Evolutionary conservation across 2,888 invertebrate genomes (phyloP).

Genomic region (Alitta virens): DNA sequence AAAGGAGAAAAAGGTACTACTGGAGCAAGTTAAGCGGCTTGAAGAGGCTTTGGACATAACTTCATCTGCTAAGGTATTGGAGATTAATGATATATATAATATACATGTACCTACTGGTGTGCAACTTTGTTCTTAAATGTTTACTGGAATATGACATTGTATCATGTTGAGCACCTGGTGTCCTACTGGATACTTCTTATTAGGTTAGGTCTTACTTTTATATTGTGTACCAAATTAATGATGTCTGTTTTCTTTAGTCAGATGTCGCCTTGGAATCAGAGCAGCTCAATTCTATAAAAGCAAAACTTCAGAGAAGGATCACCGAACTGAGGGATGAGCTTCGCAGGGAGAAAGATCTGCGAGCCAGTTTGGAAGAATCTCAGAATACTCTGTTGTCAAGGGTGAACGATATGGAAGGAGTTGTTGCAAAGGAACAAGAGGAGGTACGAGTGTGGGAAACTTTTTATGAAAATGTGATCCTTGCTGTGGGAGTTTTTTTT

Average conservation of each 20-base stretch:
- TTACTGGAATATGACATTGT: too few relatives aligned
- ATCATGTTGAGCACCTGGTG: too few relatives aligned
- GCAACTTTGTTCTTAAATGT: too few relatives aligned
- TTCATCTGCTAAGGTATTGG: constrained; percentile 37
- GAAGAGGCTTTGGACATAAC: constrained; percentile 38
- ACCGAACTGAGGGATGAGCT: constrained; percentile 44
- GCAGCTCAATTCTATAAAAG: constrained; percentile 29
- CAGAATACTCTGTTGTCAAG: constrained; percentile 44
- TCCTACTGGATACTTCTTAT: too few relatives aligned
- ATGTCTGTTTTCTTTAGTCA: constrained; percentile 2
- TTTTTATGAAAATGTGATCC: neutral
- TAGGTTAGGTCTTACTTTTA: too few relatives aligned
- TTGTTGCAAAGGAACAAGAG: constrained; percentile 17
- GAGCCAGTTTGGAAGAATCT: constrained; percentile 49
- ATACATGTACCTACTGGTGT: too few relatives aligned
- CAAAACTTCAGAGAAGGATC: constrained; percentile 41
- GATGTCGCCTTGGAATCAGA: constrained; percentile 9
- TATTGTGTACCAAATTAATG: too few relatives aligned
- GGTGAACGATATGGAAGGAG: constrained; percentile 43
- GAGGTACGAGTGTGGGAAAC: too few relatives aligned
- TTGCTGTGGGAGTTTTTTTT: too few relatives aligned
- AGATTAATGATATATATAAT: too few relatives aligned
- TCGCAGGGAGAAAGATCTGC: constrained; percentile 42
- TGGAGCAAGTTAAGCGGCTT: constrained; percentile 38
- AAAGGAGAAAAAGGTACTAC: constrained; percentile 32